Conservation (phyloP, 2,113 vertebrate species). For the cat (Felis catus) region F.catus_Fca126_mat1.0 CM031415.1:73346501-73347000, state of each 20-base stretch:
- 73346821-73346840: too few relatives aligned
- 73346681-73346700: not conserved
- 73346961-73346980: conserved; percentile 6
- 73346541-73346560: not conserved
- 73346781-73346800: too few relatives aligned
- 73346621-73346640: not conserved
- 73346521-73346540: not conserved
- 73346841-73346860: too few relatives aligned
- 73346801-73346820: too few relatives aligned
- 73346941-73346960: not conserved
- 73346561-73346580: not conserved
- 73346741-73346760: not conserved
- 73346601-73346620: not conserved
- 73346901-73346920: not conserved
- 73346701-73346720: not conserved
- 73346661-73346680: not conserved
- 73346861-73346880: too few relatives aligned
- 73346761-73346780: too few relatives aligned
- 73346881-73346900: too few relatives aligned
- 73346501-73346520: not conserved
- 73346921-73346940: not conserved
- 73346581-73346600: not conserved
- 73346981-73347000: not conserved
- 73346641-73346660: not conserved
- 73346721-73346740: not conserved